Evolutionary conservation across 2,888 invertebrate genomes (phyloP).

Genomic region (Sinhomidia bicolor): DNA sequence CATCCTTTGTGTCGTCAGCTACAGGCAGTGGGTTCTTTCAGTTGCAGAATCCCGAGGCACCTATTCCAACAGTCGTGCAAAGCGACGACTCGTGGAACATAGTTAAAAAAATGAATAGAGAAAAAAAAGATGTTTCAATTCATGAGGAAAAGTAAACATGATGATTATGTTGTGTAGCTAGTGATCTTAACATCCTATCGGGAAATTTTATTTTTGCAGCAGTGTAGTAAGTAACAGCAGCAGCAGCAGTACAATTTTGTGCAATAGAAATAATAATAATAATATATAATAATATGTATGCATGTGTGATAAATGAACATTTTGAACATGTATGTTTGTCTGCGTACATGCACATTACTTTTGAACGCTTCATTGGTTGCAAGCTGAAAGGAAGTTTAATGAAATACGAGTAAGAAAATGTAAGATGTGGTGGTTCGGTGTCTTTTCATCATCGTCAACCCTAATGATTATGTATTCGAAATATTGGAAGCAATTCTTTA

Average conservation of each 20-base stretch:
- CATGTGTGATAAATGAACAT: conserved; percentile 16
- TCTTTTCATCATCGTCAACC: conserved; percentile 22
- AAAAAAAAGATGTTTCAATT: conserved; percentile 17
- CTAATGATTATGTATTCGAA: conserved; percentile 42
- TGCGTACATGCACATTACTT: conserved; percentile 35
- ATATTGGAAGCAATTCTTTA: conserved; percentile 28
- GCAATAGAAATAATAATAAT: conserved; percentile 8
- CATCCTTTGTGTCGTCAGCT: conserved; percentile 77
- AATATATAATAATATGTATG: neutral
- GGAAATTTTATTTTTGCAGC: neutral
- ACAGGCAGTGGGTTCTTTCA: conserved; percentile 72
- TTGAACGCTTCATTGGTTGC: conserved; percentile 19
- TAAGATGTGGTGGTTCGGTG: neutral
- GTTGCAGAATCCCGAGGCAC: conserved; percentile 62
- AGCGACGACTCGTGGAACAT: conserved; percentile 77
- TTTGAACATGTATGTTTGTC: conserved; percentile 13
- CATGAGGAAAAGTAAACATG: conserved; percentile 30
- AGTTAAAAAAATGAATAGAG: conserved; percentile 69
- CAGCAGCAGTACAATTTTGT: conserved; percentile 45
- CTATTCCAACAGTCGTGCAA: conserved; percentile 77
- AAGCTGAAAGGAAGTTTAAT: neutral
- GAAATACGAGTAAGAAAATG: conserved; percentile 25
- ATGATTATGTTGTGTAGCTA: conserved; percentile 10
- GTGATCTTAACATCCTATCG: neutral
- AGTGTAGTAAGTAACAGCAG: too few relatives aligned